Percentiles rank a stretch among this genome's conserved stretches.
Evolutionary conservation across 30 jellyfish, hydroid and myxozoan species (phyloP).

Genomic region (Rhopilema esculentum): DNA sequence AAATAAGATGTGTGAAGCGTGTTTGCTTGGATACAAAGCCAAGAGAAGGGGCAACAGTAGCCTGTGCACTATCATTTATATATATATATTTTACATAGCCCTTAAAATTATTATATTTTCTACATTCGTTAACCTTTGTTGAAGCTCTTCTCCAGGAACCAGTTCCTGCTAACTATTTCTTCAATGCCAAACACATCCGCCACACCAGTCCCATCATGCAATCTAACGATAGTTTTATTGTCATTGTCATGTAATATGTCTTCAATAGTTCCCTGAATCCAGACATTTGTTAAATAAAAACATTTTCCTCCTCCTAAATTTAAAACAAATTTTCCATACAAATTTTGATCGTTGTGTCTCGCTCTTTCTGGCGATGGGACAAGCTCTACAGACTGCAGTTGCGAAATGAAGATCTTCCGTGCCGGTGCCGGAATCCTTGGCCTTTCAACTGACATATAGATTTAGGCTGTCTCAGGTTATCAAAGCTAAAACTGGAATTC

Average conservation of each 20-base stretch:
- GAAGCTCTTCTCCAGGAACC: conserved; percentile 10
- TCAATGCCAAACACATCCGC: conserved; percentile 28
- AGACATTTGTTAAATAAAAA: conserved; percentile 35
- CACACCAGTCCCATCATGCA: conserved; percentile 46
- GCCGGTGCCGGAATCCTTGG: neutral
- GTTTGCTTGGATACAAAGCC: too few species aligned
- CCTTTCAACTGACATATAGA: neutral
- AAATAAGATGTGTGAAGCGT: too few species aligned
- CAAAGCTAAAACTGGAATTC: neutral
- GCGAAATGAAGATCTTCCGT: neutral
- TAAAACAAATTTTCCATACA: neutral
- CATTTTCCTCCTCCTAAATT: neutral
- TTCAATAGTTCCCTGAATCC: conserved; percentile 50
- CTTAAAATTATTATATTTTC: neutral
- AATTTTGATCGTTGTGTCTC: neutral
- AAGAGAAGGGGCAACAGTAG: too few species aligned
- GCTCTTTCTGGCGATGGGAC: neutral
- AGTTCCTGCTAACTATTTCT: conserved; percentile 4
- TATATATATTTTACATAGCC: too few species aligned
- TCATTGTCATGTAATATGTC: neutral
- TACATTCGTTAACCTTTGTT: neutral
- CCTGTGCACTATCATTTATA: too few species aligned
- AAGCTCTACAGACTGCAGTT: neutral
- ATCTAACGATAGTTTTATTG: neutral
- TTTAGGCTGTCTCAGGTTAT: neutral